Evolutionary conservation across 1,140 invertebrate genomes (phyloP).

Genomic region (Heliconius nattereri): DNA sequence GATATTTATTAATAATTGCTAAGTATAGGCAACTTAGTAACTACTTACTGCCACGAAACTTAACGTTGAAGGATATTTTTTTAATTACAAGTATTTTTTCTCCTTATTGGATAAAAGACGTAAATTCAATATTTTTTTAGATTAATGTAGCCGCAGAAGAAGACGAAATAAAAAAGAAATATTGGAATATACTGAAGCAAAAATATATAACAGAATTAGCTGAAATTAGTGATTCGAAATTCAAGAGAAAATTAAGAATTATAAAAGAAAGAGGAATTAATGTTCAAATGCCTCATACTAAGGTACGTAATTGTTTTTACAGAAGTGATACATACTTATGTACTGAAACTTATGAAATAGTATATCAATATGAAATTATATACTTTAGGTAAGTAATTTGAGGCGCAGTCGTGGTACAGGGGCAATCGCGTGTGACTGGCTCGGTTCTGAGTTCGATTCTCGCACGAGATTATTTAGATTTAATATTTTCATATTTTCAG

Average conservation of each 20-base stretch:
- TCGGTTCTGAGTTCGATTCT: too few species aligned
- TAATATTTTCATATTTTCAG: too few species aligned
- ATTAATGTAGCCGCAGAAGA: slow-evolving; percentile 69
- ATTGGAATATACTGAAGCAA: slow-evolving; percentile 71
- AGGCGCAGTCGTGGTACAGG: too few species aligned
- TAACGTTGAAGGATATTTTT: too few species aligned
- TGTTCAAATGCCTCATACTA: slow-evolving; percentile 73
- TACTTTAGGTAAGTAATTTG: too few species aligned
- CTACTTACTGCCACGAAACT: not conserved
- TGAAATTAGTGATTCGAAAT: slow-evolving; percentile 50
- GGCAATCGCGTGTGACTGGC: too few species aligned
- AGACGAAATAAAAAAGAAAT: slow-evolving; percentile 73
- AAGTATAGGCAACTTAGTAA: not conserved
- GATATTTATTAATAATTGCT: not conserved
- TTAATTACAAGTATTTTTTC: too few species aligned
- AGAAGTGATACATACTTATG: not conserved
- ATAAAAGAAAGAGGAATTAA: slow-evolving; percentile 71
- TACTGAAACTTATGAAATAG: too few species aligned
- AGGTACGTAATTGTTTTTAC: slow-evolving; percentile 48
- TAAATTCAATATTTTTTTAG: slow-evolving; percentile 35
- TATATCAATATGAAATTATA: too few species aligned
- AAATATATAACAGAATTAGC: slow-evolving; percentile 61
- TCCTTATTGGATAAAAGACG: too few species aligned
- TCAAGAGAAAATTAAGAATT: slow-evolving; percentile 66
- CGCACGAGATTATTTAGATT: too few species aligned